Conservation (phyloP, 2,797 vertebrate genomes). For the Urophycis tenuis region DNA sequence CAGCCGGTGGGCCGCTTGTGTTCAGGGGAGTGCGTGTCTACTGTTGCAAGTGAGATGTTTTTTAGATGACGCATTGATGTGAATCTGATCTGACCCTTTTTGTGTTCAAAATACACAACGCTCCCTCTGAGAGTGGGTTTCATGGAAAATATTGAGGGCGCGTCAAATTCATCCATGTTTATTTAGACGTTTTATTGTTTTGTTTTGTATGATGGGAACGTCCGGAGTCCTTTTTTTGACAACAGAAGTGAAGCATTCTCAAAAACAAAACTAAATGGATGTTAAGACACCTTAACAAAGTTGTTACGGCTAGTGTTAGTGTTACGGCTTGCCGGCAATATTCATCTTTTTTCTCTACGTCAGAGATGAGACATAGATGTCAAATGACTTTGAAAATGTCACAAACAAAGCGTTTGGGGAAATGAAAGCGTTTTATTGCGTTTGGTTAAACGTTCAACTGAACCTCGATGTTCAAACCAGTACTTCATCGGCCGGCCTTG, state of each 20-base stretch:
- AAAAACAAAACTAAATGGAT: too few species aligned
- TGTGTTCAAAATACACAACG: neutral
- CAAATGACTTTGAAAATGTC: neutral
- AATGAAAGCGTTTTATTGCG: neutral
- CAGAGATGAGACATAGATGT: neutral
- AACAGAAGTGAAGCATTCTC: too few species aligned
- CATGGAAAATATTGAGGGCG: neutral
- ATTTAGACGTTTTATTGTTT: too few species aligned
- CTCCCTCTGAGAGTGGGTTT: neutral
- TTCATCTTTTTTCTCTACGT: neutral
- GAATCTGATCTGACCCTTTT: conserved; percentile 26
- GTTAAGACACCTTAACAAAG: too few species aligned
- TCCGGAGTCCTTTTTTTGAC: too few species aligned
- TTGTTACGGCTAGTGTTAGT: neutral
- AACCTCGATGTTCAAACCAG: neutral
- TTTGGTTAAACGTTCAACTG: neutral
- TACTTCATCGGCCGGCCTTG: neutral
- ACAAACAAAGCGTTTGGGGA: too few species aligned
- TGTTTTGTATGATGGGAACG: too few species aligned
- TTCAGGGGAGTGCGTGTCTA: conserved; percentile 18
- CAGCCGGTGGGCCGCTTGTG: conserved; percentile 17
- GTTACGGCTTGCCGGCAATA: neutral
- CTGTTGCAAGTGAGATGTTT: conserved; percentile 26
- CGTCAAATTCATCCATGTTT: neutral
- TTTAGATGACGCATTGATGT: conserved; percentile 46